Conservation (phyloP, 2,797 vertebrate species). For the Sebastes alutus region DNA sequence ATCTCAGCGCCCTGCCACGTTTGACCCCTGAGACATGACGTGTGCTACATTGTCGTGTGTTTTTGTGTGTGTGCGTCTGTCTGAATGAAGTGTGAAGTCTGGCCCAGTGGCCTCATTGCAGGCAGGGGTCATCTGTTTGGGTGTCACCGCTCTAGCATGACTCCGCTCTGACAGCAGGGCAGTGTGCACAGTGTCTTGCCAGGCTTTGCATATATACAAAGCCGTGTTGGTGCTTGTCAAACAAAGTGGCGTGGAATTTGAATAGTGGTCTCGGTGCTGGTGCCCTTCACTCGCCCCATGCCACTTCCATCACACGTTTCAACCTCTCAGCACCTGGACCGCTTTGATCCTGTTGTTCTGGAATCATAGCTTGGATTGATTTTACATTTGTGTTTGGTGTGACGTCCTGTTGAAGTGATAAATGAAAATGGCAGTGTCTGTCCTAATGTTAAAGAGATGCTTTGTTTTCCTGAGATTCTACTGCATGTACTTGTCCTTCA, state of each 20-base stretch:
- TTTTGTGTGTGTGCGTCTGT: conserved; percentile 22
- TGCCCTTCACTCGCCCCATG: conserved; percentile 78
- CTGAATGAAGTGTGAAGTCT: conserved; percentile 43
- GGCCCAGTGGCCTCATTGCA: conserved; percentile 45
- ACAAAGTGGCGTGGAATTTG: conserved; percentile 81
- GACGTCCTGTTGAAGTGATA: conserved; percentile 19
- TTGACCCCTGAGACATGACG: conserved; percentile 34
- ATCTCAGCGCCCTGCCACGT: conserved; percentile 23
- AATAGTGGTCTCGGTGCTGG: conserved; percentile 77
- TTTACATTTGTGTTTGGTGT: conserved; percentile 27
- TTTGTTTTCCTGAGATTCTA: not conserved
- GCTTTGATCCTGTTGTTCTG: conserved; percentile 20
- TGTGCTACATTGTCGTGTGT: not conserved
- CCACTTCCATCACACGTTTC: conserved; percentile 38
- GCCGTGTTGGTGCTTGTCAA: conserved; percentile 83
- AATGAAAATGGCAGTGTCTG: conserved; percentile 17
- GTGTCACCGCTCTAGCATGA: conserved; percentile 66
- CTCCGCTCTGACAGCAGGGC: conserved; percentile 60
- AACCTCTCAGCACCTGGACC: conserved; percentile 9
- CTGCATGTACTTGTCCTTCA: not conserved
- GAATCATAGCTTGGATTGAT: conserved; percentile 33
- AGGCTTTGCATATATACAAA: conserved; percentile 84
- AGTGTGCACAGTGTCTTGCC: conserved; percentile 71
- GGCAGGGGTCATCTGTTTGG: conserved; percentile 69
- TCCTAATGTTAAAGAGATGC: conserved; percentile 9